These are phyloP conservation scores for Plumapathes pennacea DNA, from an alignment of 92 coral and sea anemone species.

Conservation along the genomic window DNA sequence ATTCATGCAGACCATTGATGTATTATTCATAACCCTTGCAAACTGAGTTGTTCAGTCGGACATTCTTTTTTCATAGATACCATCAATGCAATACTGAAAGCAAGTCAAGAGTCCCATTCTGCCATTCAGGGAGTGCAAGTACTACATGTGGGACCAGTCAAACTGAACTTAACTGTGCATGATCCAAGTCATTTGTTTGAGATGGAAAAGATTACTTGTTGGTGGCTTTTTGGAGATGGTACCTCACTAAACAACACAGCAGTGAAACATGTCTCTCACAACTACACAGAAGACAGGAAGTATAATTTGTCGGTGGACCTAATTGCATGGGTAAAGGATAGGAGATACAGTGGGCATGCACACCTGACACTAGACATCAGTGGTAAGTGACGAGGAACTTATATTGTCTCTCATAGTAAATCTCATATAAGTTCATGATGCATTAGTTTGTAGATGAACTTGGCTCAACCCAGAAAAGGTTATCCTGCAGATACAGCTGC, in stretches of 20 bases:
- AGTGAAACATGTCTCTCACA: conserved; percentile 21
- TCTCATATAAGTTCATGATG: no score
- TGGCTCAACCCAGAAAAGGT: no score
- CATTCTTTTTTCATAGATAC: conserved; percentile 25
- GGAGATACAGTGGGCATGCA: conserved; percentile 34
- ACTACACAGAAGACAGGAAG: conserved; percentile 31
- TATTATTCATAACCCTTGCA: no score
- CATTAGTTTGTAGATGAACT: no score
- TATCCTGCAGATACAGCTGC: no score
- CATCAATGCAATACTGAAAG: conserved; percentile 30
- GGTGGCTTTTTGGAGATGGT: conserved; percentile 84
- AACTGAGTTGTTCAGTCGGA: no score
- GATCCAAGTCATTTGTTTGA: conserved; percentile 40
- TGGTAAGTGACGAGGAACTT: conserved; percentile 3
- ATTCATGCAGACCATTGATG: no score
- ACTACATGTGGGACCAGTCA: conserved; percentile 48
- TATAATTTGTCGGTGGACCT: conserved; percentile 35
- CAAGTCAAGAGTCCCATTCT: conserved; percentile 2
- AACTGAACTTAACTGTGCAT: conserved; percentile 26
- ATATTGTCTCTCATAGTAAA: not conserved
- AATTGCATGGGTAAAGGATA: conserved; percentile 21
- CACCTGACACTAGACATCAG: conserved; percentile 1
- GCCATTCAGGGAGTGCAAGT: no score
- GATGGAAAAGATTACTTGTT: conserved; percentile 6
- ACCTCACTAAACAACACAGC: not conserved